Evolutionary conservation across 2,113 vertebrate species (phyloP).

Genomic region (Vicugna pacos): DNA sequence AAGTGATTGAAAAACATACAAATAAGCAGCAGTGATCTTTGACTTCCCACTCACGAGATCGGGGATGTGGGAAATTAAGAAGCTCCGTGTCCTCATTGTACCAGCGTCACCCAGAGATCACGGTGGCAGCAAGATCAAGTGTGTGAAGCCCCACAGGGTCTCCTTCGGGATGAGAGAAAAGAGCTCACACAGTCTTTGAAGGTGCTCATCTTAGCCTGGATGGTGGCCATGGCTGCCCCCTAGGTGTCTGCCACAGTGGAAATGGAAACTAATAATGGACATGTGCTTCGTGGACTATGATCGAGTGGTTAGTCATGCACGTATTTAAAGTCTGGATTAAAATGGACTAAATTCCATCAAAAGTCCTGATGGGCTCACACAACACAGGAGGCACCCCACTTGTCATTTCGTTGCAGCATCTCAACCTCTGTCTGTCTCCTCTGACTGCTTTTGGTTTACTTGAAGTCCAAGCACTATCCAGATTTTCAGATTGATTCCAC

Average conservation of each 20-base stretch:
- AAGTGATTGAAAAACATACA: background rate
- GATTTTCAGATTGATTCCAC: background rate
- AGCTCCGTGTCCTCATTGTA: too few species aligned
- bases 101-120: background rate
- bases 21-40: background rate
- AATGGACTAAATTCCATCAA: too few species aligned
- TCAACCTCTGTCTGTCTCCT: background rate
- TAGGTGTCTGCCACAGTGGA: background rate
- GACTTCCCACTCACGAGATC: background rate
- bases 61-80: background rate
- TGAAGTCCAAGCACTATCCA: background rate
- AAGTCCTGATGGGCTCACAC: background rate
- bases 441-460: background rate
- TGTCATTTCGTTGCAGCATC: too few species aligned
- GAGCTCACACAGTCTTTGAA: accelerated
- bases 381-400: background rate
- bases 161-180: background rate
- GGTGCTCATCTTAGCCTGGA: background rate
- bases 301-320: accelerated
- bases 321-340: background rate
- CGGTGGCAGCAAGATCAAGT: accelerated
- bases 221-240: background rate
- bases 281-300: accelerated
- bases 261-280: background rate
- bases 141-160: accelerated